phyloP scores from a whole-genome alignment of 2,888 invertebrate genomes.

The Plemyria rubiginata region DNA sequence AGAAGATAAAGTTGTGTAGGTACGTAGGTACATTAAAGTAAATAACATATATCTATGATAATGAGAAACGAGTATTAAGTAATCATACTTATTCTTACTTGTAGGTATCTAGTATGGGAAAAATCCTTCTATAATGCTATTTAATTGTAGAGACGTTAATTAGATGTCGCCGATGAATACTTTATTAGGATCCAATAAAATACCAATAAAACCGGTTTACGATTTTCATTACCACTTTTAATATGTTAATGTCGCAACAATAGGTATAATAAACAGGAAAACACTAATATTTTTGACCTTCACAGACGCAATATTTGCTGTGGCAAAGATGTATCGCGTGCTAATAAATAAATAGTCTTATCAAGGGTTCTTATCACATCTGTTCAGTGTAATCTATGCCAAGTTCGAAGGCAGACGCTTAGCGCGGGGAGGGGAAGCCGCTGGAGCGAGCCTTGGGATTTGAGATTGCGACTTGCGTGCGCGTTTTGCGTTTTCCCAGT shows the following conservation, averaged over 20 bases:
- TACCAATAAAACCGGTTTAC: not conserved
- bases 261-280: constrained; percentile 17
- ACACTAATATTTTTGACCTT: constrained; percentile 27
- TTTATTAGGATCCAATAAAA: not conserved
- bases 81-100: no score
- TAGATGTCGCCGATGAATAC: not conserved
- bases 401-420: constrained; percentile 60
- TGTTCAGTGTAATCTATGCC: constrained; percentile 57
- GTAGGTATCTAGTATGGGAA: not conserved
- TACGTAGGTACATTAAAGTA: no score
- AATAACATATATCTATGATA: no score
- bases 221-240: constrained; percentile 7
- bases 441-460: constrained; percentile 58
- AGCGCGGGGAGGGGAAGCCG: constrained; percentile 65
- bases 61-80: no score
- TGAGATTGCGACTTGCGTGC: constrained; percentile 28
- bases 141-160: not conserved
- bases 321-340: constrained; percentile 30
- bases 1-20: no score
- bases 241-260: constrained; percentile 1
- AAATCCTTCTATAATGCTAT: not conserved
- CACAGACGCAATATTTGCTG: constrained; percentile 19
- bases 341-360: constrained; percentile 38
- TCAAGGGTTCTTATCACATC: constrained; percentile 50
- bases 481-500: constrained; percentile 69